Base-by-base conservation (phyloP, 2,888 invertebrate genomes). In the Ophion slaviceki region DNA sequence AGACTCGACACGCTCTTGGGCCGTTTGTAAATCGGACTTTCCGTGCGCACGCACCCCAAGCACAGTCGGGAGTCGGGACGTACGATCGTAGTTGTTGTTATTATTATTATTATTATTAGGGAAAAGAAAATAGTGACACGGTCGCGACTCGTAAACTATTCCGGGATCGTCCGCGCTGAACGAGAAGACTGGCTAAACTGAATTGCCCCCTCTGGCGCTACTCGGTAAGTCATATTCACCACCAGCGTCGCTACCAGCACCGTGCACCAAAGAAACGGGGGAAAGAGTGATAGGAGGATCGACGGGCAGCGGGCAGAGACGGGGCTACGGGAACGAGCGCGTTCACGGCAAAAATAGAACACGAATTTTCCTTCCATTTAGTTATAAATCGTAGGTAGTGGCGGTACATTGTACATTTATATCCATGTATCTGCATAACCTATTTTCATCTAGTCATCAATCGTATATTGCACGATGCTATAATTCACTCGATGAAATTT, bases 261-360 rank as follows among this genome's bases (percentile, higher is more conserved):
- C 61, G 80, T 32, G 20, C 45, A 47, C n/a, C 57, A 67, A 61
- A 24, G 45, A 77, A 20, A 47, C 66, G 66, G 68, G 20, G 32
- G 14, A 53, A 47, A 53, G 53, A 53, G 53, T 17, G 53, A 53
- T 53, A 53, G 53, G 17, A 53, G 53, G 53, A 53, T 28, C 61
- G 36, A 47, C 17, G 7, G 28, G 32, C 24, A 36, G 28, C 61
- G 62, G 45, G 67, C 2, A 57, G 68, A 68, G 70, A 64, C 28
- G 75, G 57, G 45, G 61, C 84, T 81, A 76, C 87, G 72, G 77
- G 87, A 87, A 85, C 84, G 89, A 87, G 88, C 92, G 91, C 90
- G 90, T 90, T 90, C 90, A 85, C 82, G 89, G 91, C 92, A 82
- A 92, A 92, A 92, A 92, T 92, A 92, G 92, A 92, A 90, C 88